Evolutionary conservation across 2,113 vertebrate genomes (phyloP), one percentile per base, ranked within the genome.

Genomic region (Numida meleagris): DNA sequence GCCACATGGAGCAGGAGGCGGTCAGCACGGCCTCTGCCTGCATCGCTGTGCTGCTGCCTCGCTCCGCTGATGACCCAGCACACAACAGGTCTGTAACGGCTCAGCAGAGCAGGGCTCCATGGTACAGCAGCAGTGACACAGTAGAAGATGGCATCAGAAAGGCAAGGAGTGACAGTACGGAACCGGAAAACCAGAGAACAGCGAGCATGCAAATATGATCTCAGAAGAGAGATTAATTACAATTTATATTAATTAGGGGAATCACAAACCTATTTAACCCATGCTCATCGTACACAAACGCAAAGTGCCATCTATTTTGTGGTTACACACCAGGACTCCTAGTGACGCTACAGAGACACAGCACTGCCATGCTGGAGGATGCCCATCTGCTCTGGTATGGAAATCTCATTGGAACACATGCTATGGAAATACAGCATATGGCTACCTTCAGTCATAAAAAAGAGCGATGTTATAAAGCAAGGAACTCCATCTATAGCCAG

Each of bases 401-500:
- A 36, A 78, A 36, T 36, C 46, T 38, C 61, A 5, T 14, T 17
- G 46, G 14, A 58, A 50, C 86, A 86, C 93, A 59, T 53, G 81
- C 67, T 59, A 18, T 25, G 38, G 61, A 70, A 82, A 29, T 0
- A 3, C 18, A 46, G 76, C 55, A 70, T 53, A 78, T 78, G 50
- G 53, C 34, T 43, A 70, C 77, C 38, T 46, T 74, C 86, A 36
- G 25, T 48, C 82, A 46, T 13, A 48, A 23, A 33, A 20, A 8
- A 2, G 61, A 63, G 66, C 4, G 0, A 9, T 1, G 50, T 55
- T 42, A 8, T 1, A 31, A 11, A 42, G 48, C 5, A 3, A 65
- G 72, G 61, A 70, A 13, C 57, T 63, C 59, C 72, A 65, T 36
- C 86, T 50, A 0, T 5, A 65, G 77, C 43, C 61, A 31, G 9